Evolutionary conservation across 2,888 invertebrate species (phyloP), one percentile per base, ranked within the genome.

Genomic region (Chloromyia formosa): DNA sequence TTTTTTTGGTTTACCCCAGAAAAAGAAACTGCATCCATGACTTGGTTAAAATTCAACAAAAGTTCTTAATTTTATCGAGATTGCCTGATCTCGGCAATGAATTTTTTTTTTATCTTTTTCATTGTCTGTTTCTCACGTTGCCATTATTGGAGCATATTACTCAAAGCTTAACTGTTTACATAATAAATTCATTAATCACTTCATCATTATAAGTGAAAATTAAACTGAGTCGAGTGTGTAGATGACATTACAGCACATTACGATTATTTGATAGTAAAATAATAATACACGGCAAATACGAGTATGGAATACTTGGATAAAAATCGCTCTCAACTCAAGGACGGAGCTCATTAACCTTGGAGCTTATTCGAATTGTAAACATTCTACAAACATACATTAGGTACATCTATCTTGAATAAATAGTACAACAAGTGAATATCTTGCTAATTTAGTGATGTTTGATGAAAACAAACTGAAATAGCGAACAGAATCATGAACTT

Each of bases 291-390:
- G 27, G 27, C 27, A 35, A 35, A 35, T 35, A 35, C 27, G 27
- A 35, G 49, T 49, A 49, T 49, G 16, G 12, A 49, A 49, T n/a
- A 7, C 12, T n/a, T 49, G 23, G 18, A 40, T 40, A 35, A 62
- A 23, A 60, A 60, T 23, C 60, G 60, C 23, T 60, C 16, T 49
- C 12, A 49, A n/a, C 49, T 40, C 40, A 62, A 62, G 62, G 62
- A 35, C 23, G 42, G 18, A 62, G 16, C n/a, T 40, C 62, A 62
- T 40, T 40, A 61, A 62, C 62, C 62, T 62, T 62, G 62, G 14
- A 14, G 10, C 40, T 40, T n/a, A 62, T 35, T 62, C 16, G 62
- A 62, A 62, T 14, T 62, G 62, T 62, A 40, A 62, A 62, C 20
- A 20, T 56, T 18, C 49, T n/a, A n/a, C 12, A 49, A 35, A 35